phyloP scores from a whole-genome alignment of 2,113 vertebrate species.

The Ariopsis seemanni region DNA sequence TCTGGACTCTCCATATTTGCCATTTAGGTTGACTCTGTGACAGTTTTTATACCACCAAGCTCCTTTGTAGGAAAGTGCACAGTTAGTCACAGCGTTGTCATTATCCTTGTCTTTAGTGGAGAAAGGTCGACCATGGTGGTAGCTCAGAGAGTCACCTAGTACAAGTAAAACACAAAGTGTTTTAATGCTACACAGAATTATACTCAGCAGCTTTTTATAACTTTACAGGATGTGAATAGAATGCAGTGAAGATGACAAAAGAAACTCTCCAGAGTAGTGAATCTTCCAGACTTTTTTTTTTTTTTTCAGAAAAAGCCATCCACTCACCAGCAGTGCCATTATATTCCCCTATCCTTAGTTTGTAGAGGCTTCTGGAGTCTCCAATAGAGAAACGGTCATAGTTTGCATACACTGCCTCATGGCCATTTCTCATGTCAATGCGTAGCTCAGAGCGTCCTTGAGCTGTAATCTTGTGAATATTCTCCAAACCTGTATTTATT shows the following conservation, averaged over 20 bases:
- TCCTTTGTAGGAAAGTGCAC: slow-evolving; percentile 96
- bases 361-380: slow-evolving; percentile 87
- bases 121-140: slow-evolving; percentile 97
- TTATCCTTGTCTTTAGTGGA: slow-evolving; percentile 98
- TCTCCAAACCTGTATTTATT: slow-evolving; percentile 83
- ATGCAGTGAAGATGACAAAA: background rate
- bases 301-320: background rate
- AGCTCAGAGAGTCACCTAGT: slow-evolving; percentile 92
- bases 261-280: background rate
- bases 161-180: slow-evolving; percentile 26
- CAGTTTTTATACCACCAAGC: slow-evolving; percentile 99
- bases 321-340: slow-evolving; percentile 90
- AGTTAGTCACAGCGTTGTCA: slow-evolving; percentile 95
- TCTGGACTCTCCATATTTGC: slow-evolving; percentile 95
- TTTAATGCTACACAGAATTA: background rate
- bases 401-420: slow-evolving; percentile 84
- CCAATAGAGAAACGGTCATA: slow-evolving; percentile 92
- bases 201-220: background rate
- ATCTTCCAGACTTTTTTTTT: background rate
- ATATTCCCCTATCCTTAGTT: slow-evolving; percentile 90
- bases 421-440: slow-evolving; percentile 91
- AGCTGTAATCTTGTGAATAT: slow-evolving; percentile 87
- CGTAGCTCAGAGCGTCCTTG: slow-evolving; percentile 93
- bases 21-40: slow-evolving; percentile 96
- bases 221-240: background rate